Conservation (phyloP, 2,797 vertebrate species). For the Allobates femoralis region DNA sequence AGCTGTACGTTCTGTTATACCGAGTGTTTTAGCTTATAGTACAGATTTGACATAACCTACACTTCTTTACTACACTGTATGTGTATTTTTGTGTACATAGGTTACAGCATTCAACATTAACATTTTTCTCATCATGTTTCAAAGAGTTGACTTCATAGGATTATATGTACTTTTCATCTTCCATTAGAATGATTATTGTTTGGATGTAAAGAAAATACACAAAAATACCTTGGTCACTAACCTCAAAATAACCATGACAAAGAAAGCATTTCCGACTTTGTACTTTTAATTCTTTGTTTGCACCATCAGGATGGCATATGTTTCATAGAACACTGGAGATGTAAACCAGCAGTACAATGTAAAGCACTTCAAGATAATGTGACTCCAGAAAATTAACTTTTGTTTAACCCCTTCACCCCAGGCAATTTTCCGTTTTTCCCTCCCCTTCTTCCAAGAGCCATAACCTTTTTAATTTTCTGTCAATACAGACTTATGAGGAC, state of each 20-base stretch:
- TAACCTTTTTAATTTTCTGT: no score
- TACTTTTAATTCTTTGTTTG: neutral
- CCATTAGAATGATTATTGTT: neutral
- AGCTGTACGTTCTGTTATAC: no score
- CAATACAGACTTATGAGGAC: no score
- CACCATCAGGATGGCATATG: neutral
- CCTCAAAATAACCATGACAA: conserved; percentile 15
- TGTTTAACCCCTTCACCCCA: no score
- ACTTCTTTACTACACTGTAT: neutral
- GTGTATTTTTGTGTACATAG: neutral
- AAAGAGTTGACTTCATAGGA: conserved; percentile 5
- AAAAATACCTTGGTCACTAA: neutral
- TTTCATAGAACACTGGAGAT: neutral
- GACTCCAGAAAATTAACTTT: no score
- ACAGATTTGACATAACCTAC: no score
- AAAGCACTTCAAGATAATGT: neutral
- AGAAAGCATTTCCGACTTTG: conserved; percentile 18
- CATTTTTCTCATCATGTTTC: neutral
- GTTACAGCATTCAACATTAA: neutral
- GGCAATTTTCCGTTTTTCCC: no score
- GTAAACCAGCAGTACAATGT: neutral
- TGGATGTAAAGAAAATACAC: neutral
- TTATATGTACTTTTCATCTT: conserved; percentile 8
- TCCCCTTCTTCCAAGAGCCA: no score
- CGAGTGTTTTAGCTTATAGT: no score